Evolutionary conservation across 2,888 invertebrate species (phyloP).

Genomic region (Elmis aenea): DNA sequence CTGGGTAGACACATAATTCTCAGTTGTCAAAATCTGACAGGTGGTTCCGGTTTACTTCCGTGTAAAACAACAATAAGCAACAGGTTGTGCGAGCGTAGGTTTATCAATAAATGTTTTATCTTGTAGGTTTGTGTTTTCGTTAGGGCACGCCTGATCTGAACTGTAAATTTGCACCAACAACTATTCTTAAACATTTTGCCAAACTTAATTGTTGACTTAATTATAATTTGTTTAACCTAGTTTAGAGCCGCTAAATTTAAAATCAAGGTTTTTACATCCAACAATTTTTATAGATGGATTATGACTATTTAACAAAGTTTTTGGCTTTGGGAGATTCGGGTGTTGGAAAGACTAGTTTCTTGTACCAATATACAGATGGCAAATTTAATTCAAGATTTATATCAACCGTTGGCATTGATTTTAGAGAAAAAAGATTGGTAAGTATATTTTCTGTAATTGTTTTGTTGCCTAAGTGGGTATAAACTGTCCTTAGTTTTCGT

Average conservation of each 20-base stretch:
- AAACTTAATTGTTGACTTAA: conserved; percentile 5
- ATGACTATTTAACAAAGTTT: conserved; percentile 90
- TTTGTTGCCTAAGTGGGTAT: neutral
- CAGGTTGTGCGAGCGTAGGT: no score
- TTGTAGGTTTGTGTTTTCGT: no score
- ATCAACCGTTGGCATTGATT: conserved; percentile 96
- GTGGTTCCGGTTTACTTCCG: conserved; percentile 8
- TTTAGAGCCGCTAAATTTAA: no score
- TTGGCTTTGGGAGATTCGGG: conserved; percentile 95
- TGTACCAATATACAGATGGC: conserved; percentile 94
- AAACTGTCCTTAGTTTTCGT: neutral
- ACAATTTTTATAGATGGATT: conserved; percentile 61
- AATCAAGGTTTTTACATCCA: no score
- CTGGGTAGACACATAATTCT: no score
- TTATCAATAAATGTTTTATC: no score
- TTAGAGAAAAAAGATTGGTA: conserved; percentile 92
- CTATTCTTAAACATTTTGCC: conserved; percentile 3
- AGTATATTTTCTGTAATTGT: conserved; percentile 32
- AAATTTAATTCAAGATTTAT: conserved; percentile 89
- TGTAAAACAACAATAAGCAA: conserved; percentile 2
- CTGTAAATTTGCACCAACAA: no score
- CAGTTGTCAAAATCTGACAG: conserved; percentile 8
- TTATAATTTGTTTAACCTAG: no score
- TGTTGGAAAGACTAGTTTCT: conserved; percentile 94
- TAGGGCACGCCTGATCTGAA: no score